These are phyloP conservation scores for Liolophura sinensis DNA, from an alignment of 1,140 invertebrate species.

Conservation along the genomic window DNA sequence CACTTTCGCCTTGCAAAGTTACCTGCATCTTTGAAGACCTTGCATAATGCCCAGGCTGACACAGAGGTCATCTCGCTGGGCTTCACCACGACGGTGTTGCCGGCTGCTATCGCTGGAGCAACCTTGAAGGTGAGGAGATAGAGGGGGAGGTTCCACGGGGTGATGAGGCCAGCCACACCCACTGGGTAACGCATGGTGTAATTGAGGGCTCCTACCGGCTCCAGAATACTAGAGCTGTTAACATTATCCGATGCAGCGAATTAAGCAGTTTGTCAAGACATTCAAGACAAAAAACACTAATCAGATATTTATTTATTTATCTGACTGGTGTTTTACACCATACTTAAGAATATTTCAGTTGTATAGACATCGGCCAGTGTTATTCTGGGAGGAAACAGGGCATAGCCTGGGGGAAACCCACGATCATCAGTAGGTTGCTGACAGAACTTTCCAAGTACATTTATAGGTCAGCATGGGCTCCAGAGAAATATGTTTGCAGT, in stretches of 20 bases:
- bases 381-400: too few species aligned
- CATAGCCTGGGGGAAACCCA: too few species aligned
- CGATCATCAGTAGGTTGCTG: too few species aligned
- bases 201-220: slow-evolving; percentile 59
- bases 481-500: too few species aligned
- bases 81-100: slow-evolving; percentile 68
- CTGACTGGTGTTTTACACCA: too few species aligned
- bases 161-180: slow-evolving; percentile 66
- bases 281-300: too few species aligned
- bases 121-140: slow-evolving; percentile 67
- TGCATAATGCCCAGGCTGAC: slow-evolving; percentile 63
- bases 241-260: not conserved
- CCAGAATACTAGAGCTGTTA: slow-evolving; percentile 50
- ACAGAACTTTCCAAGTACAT: too few species aligned
- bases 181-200: slow-evolving; percentile 63
- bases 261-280: too few species aligned
- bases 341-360: too few species aligned
- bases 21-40: slow-evolving; percentile 64
- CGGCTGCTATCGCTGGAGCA: slow-evolving; percentile 65
- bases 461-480: too few species aligned
- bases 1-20: slow-evolving; percentile 13
- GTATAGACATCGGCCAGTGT: too few species aligned
- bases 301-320: too few species aligned
- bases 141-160: slow-evolving; percentile 68
- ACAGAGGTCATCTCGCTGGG: slow-evolving; percentile 68